Conservation (phyloP, 2,888 invertebrate genomes). For the Rotaria sp. region DNA sequence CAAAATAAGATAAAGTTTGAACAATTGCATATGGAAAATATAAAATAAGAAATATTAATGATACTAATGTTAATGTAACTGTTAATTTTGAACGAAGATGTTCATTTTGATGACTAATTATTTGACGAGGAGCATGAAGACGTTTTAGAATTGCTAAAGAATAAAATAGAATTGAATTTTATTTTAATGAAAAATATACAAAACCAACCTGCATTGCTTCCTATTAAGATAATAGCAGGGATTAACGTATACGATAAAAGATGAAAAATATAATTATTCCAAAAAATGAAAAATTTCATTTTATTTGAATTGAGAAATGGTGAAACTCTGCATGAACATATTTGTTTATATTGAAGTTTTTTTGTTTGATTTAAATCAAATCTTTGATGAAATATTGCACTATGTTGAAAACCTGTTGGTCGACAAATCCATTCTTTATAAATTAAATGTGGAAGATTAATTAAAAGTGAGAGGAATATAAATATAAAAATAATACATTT, state of each 20-base stretch:
- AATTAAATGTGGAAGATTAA: neutral
- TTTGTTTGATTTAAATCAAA: neutral
- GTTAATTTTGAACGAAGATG: neutral
- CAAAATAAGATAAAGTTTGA: neutral
- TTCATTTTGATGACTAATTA: neutral
- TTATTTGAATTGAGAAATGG: neutral
- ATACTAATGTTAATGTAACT: neutral
- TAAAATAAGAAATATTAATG: neutral
- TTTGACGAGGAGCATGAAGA: neutral
- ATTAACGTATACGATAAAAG: neutral
- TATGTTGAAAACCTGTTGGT: neutral
- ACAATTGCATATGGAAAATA: slow-evolving; percentile 15
- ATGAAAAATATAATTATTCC: neutral
- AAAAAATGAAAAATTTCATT: neutral
- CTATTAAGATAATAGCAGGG: neutral
- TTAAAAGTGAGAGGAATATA: neutral
- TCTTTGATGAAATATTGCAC: neutral
- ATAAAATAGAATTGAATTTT: neutral
- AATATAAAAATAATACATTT: neutral
- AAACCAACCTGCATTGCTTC: neutral
- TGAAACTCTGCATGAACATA: neutral
- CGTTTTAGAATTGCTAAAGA: neutral
- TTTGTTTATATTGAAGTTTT: neutral
- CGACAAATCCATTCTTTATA: slow-evolving; percentile 25
- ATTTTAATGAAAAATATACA: neutral